Percentiles rank a stretch among this genome's conserved stretches.
Evolutionary conservation across 2,113 vertebrate species (phyloP).

Genomic region (Muscicapa adusta): DNA sequence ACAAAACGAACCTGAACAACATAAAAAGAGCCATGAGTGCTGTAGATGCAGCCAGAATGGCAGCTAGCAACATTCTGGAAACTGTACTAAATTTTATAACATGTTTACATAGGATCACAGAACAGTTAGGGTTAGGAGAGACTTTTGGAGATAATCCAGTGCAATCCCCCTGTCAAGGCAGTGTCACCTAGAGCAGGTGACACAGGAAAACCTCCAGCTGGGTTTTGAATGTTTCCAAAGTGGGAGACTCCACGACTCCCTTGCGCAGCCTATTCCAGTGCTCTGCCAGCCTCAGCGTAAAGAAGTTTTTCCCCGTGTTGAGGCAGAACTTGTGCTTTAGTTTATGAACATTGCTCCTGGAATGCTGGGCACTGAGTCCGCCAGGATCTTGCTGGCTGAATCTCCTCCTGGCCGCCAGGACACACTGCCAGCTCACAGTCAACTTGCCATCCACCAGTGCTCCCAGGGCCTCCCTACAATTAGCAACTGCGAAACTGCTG

Average conservation of each 20-base stretch:
- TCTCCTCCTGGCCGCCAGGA: neutral
- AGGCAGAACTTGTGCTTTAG: neutral
- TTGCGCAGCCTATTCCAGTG: neutral
- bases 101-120: fast-evolving
- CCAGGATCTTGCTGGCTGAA: fast-evolving
- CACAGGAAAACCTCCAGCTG: neutral
- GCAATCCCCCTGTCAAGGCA: neutral
- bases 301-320: neutral
- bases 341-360: neutral
- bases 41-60: too few relatives aligned
- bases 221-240: neutral
- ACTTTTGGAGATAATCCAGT: neutral
- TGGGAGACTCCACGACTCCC: neutral
- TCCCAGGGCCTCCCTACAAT: neutral
- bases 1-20: neutral
- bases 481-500: too few relatives aligned
- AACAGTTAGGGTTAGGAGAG: neutral
- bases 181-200: neutral
- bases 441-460: neutral
- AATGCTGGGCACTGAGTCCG: too few relatives aligned
- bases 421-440: neutral
- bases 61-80: neutral
- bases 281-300: neutral
- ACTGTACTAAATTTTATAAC: fast-evolving
- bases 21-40: neutral